A percentile compares a stretch with the other conserved stretches of the same genome.
Conservation (phyloP, 53 echinoderm and acorn worm species). For the Paracentrotus lividus region DNA sequence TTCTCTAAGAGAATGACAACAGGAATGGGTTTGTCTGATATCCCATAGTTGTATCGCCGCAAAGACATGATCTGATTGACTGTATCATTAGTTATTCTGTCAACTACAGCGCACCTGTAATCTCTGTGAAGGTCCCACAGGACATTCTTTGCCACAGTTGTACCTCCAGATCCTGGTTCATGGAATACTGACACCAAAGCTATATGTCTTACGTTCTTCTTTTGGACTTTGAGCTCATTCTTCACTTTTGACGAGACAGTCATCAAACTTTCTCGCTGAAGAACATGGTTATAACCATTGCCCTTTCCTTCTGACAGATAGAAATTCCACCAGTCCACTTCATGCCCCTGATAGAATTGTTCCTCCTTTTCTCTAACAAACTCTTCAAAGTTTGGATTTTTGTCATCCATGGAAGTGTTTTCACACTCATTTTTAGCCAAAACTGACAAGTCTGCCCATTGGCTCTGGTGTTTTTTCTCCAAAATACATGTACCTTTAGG, state of each 20-base stretch:
- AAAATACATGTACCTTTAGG: neutral
- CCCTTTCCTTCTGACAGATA: conserved; percentile 66
- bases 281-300: conserved; percentile 80
- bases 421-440: conserved; percentile 58
- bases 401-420: conserved; percentile 55
- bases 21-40: conserved; percentile 32
- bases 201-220: conserved; percentile 1
- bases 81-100: conserved; percentile 76
- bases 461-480: conserved; percentile 34
- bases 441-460: conserved; percentile 62
- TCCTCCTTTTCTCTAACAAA: neutral
- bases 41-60: conserved; percentile 65
- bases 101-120: conserved; percentile 77
- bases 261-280: conserved; percentile 37
- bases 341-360: conserved; percentile 61
- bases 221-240: neutral
- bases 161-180: conserved; percentile 86
- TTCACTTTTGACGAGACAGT: neutral
- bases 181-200: conserved; percentile 76
- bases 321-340: conserved; percentile 87
- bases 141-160: conserved; percentile 76
- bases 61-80: conserved; percentile 81
- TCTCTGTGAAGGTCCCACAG: conserved; percentile 80
- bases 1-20: conserved; percentile 75
- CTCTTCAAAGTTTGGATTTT: conserved; percentile 49